A percentile compares a stretch with the other conserved stretches of the same genome.
Conservation (phyloP, 1,140 invertebrate genomes). For the Melanaphis sacchari region DNA sequence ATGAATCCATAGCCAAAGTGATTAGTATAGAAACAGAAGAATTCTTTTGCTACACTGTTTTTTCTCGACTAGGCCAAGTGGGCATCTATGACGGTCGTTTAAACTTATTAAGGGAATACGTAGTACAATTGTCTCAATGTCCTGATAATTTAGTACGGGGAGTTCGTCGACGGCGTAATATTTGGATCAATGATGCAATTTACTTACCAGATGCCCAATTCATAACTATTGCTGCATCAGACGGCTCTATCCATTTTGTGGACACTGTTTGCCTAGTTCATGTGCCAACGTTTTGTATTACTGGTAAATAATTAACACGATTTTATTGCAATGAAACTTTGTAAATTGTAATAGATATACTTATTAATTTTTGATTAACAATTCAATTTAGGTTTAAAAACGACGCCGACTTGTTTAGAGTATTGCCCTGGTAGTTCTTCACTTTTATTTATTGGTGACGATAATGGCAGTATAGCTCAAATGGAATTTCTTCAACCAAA, state of each 20-base stretch:
- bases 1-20: conserved; percentile 67
- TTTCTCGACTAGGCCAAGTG: conserved; percentile 67
- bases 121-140: conserved; percentile 61
- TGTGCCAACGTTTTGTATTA: conserved; percentile 66
- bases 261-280: conserved; percentile 67
- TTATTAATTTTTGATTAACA: background rate
- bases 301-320: conserved; percentile 60
- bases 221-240: conserved; percentile 65
- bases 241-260: conserved; percentile 67
- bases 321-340: background rate
- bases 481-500: conserved; percentile 66
- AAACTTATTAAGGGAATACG: conserved; percentile 65
- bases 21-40: conserved; percentile 66
- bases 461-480: conserved; percentile 65
- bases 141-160: conserved; percentile 16
- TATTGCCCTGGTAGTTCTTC: conserved; percentile 61
- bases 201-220: conserved; percentile 66
- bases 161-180: conserved; percentile 56
- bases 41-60: conserved; percentile 68
- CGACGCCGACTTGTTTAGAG: conserved; percentile 59
- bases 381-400: conserved; percentile 58
- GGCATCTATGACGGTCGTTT: conserved; percentile 67
- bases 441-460: conserved; percentile 65
- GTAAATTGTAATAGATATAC: background rate
- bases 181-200: conserved; percentile 69